Evolutionary conservation across 2,888 invertebrate species (phyloP), one percentile per base, ranked within the genome.

Genomic region (Scotopteryx bipunctaria): DNA sequence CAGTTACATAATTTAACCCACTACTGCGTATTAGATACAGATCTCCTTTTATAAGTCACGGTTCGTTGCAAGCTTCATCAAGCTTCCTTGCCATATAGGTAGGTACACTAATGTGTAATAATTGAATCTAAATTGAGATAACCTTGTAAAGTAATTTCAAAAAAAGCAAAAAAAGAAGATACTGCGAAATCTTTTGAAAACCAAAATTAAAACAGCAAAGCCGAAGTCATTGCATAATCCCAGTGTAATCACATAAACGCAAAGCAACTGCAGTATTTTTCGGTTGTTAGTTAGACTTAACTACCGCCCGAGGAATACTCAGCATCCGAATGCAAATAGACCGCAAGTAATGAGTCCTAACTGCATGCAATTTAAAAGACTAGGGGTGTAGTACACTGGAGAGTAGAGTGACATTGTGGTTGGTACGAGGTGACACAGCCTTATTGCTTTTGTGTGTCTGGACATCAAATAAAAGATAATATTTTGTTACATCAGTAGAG

Each of bases 291-390:
- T 60, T 63, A 60, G 60, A 48, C 55, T 57, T 59, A 64, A 61
- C 61, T 59, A 53, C 53, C 59, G 41, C 45, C 64, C 45, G 63
- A 64, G 63, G 64, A 63, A 59, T 61, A 63, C 64, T 66, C 66
- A 59, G 51, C 59, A 63, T 72, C 72, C 71, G 67, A 74, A 83
- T 85, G 82, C 78, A 83, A 83, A 83, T 78, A 80, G 70, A 73
- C 69, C 70, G 61, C 69, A 72, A 74, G 78, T 82, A 83, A 84
- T 83, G 84, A 80, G 78, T 70, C 76, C 74, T 77, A 76, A 78
- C 76, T 76, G 75, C 74, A 78, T 84, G 79, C 81, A 82, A 83
- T 86, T 83, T 83, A 78, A 84, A 87, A 79, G 69, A 67, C 44
- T 31, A 41, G 33, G 6, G 27, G 9, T 36, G 14, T 36, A 41